Evolutionary conservation across 2,797 vertebrate species (phyloP).

Genomic region (Salarias fasciatus): DNA sequence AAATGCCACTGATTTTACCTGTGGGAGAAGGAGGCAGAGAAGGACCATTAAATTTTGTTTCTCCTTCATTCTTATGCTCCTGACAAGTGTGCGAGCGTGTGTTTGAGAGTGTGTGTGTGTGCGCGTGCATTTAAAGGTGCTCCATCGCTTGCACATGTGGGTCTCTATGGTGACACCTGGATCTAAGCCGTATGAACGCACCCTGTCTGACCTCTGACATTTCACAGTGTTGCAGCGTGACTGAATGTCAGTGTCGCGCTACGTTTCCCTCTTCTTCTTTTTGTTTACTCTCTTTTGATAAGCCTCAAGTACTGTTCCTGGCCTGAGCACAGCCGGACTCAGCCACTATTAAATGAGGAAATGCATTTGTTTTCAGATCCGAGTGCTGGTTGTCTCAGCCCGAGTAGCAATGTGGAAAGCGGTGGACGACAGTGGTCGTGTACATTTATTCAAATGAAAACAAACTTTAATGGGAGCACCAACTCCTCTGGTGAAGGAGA

Average conservation of each 20-base stretch:
- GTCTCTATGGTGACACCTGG: slow-evolving; percentile 64
- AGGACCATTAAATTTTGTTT: slow-evolving; percentile 38
- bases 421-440: slow-evolving; percentile 34
- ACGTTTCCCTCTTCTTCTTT: slow-evolving; percentile 6
- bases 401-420: slow-evolving; percentile 25
- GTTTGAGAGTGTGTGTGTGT: slow-evolving; percentile 6
- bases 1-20: slow-evolving; percentile 47
- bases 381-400: slow-evolving; percentile 14
- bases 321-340: slow-evolving; percentile 50
- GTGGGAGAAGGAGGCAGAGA: slow-evolving; percentile 35
- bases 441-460: slow-evolving; percentile 45
- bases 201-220: slow-evolving; percentile 65
- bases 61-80: slow-evolving; percentile 51
- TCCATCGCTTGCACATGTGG: slow-evolving; percentile 35
- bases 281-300: slow-evolving; percentile 21
- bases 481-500: slow-evolving; percentile 33
- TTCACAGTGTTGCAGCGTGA: slow-evolving; percentile 69
- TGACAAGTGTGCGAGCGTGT: slow-evolving; percentile 28
- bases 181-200: slow-evolving; percentile 65
- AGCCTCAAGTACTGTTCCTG: slow-evolving; percentile 47
- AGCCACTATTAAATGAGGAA: slow-evolving; percentile 18
- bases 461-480: slow-evolving; percentile 33
- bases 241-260: slow-evolving; percentile 66
- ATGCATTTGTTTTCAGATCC: slow-evolving; percentile 19
- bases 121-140: slow-evolving; percentile 16